A percentile compares a stretch with the other conserved stretches of the same genome.
Evolutionary conservation across 2,113 vertebrate genomes (phyloP).

Genomic region (Climacteris rufus): DNA sequence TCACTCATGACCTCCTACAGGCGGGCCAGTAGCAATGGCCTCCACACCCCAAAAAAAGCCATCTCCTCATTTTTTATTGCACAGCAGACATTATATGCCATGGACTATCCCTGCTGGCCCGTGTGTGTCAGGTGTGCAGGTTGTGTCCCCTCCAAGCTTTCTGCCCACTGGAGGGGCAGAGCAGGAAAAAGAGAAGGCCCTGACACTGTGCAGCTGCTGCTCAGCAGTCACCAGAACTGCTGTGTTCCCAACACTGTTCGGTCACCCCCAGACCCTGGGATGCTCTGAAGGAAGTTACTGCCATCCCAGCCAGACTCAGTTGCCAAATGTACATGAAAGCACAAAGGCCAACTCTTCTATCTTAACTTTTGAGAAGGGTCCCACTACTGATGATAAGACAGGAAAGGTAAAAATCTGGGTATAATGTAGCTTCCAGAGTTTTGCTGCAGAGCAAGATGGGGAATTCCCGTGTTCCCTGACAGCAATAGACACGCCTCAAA

Average conservation of each 20-base stretch:
- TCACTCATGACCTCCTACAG: not conserved
- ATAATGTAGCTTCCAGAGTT: not conserved
- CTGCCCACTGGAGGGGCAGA: not conserved
- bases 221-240: not conserved
- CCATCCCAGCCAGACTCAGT: not conserved
- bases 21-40: not conserved
- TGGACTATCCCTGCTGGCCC: not conserved
- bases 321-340: not conserved
- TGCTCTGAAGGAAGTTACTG: not conserved
- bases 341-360: not conserved
- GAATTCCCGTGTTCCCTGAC: not conserved
- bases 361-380: not conserved
- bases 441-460: not conserved
- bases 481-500: not conserved
- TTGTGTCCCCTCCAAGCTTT: not conserved
- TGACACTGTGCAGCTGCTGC: rapidly evolving
- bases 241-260: no score
- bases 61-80: not conserved
- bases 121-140: not conserved
- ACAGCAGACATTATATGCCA: not conserved
- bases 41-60: rapidly evolving
- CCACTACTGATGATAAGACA: not conserved
- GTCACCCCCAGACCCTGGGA: not conserved
- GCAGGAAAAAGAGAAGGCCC: not conserved
- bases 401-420: not conserved